Evolutionary conservation across 2,113 vertebrate species (phyloP), one percentile per base, ranked within the genome.

Genomic region (Hipposideros armiger): DNA sequence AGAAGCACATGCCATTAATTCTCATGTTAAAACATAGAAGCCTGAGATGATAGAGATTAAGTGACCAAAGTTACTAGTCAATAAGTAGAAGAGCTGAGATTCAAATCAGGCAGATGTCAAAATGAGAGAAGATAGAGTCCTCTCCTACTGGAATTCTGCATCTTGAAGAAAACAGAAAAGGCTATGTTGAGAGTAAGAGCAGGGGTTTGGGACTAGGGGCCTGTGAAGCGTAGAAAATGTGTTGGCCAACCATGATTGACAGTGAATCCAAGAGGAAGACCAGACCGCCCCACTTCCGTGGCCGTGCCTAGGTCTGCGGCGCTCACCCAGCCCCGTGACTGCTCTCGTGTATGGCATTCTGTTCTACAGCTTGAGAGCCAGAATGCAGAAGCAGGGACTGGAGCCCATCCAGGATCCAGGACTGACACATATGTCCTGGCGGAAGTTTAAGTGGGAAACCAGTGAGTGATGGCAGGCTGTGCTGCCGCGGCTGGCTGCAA

Each of bases 381-480:
- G 82, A 66, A 86, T 26, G 42, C 77, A 67, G 64, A 96, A 70
- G 42, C 50, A 42, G 72, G 56, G 54, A 66, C 94, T 95, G 93
- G 95, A 96, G 77, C 16, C 5, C 0, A 30, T 86, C 94, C 92
- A 97, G 92, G 50, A 92, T 70, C 73, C 73, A 94, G 67, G 82
- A 42, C 72, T 36, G 88, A 10, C 87, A 85, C 97, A 93, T 96
- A 96, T 91, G 95, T 89, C 93, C 94, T 85, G 73, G 91, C 32
- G 60, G 94, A 96, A 94, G 88, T 91, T 78, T 93, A 94, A 91
- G 77, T 96, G 76, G 88, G 77, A 96, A 74, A 67, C 81, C n/a
- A 26, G 77, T 81, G 69, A 40, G 24, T n/a, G 62, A n/a, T 42
- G 76, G 73, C 50, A 54, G 45, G 40, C 87, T 72, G 50, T 58